These are phyloP conservation scores for Proteles cristata DNA, from an alignment of 2,113 vertebrate species.

Conservation along the genomic window DNA sequence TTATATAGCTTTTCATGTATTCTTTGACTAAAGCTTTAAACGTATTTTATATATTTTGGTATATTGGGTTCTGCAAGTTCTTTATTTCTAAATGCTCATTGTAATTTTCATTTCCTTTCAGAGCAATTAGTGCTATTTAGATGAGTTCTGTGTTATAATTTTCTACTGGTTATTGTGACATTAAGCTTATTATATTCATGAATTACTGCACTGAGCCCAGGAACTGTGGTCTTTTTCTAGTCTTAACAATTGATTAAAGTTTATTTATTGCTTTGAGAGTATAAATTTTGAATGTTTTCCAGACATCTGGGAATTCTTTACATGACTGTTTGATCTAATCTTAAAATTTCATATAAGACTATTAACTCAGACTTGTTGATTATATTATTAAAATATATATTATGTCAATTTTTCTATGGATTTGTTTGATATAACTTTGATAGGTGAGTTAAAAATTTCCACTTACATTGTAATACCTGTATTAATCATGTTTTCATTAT, in stretches of 20 bases:
- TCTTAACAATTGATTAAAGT: not conserved
- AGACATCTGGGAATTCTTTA: not conserved
- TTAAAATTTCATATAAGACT: conserved; percentile 20
- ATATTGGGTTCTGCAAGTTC: not conserved
- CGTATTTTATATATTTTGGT: not conserved
- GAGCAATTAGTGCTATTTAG: conserved; percentile 1
- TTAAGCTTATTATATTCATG: conserved; percentile 34
- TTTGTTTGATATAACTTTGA: not conserved
- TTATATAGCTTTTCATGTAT: not conserved
- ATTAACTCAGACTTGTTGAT: not conserved
- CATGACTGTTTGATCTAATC: not conserved
- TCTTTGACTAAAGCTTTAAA: not conserved
- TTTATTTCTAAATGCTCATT: conserved; percentile 37
- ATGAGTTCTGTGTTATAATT: not conserved
- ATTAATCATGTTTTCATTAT: not conserved
- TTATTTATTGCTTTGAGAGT: not conserved
- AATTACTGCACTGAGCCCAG: not conserved
- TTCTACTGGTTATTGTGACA: not conserved
- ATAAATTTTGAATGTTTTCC: not conserved
- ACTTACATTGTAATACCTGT: not conserved
- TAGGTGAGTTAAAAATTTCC: not conserved
- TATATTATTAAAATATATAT: not conserved
- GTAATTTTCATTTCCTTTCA: conserved; percentile 26
- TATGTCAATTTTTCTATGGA: not conserved
- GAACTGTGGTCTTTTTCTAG: not conserved